Conservation (phyloP, 2,888 invertebrate species). For the Poecilobothrus nobilitatus region DNA sequence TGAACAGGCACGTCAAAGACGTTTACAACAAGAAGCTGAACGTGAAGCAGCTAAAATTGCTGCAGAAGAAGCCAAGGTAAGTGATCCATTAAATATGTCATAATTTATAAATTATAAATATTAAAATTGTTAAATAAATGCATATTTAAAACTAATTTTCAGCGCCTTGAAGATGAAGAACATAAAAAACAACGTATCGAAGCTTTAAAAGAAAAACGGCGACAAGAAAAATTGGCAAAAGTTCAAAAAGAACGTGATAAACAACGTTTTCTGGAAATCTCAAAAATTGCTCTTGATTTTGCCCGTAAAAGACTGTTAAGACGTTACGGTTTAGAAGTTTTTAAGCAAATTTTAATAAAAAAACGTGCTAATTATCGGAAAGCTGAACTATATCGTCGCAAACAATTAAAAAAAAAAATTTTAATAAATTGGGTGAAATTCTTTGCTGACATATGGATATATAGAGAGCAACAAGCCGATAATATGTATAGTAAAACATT, state of each 20-base stretch:
- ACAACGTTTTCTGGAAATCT: constrained; percentile 42
- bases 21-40: constrained; percentile 39
- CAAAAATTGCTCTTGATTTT: constrained; percentile 43
- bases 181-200: constrained; percentile 52
- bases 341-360: constrained; percentile 35
- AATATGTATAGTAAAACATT: constrained; percentile 48
- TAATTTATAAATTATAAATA: not conserved
- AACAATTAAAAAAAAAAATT: constrained; percentile 45
- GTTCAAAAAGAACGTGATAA: constrained; percentile 52
- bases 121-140: not conserved
- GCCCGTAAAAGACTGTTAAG: constrained; percentile 38
- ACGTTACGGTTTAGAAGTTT: constrained; percentile 37
- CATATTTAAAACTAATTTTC: too few relatives aligned
- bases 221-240: constrained; percentile 53
- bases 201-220: constrained; percentile 54
- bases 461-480: constrained; percentile 51
- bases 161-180: constrained; percentile 50
- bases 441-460: constrained; percentile 46
- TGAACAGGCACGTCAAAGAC: constrained; percentile 40
- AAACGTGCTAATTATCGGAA: constrained; percentile 41
- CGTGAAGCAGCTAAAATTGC: constrained; percentile 41
- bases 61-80: constrained; percentile 42
- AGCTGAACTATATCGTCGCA: constrained; percentile 46
- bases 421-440: constrained; percentile 50
- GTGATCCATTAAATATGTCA: constrained; percentile 12